Evolutionary conservation across 1,140 invertebrate genomes (phyloP), one percentile per base, ranked within the genome.

Genomic region (Tachypleus tridentatus): DNA sequence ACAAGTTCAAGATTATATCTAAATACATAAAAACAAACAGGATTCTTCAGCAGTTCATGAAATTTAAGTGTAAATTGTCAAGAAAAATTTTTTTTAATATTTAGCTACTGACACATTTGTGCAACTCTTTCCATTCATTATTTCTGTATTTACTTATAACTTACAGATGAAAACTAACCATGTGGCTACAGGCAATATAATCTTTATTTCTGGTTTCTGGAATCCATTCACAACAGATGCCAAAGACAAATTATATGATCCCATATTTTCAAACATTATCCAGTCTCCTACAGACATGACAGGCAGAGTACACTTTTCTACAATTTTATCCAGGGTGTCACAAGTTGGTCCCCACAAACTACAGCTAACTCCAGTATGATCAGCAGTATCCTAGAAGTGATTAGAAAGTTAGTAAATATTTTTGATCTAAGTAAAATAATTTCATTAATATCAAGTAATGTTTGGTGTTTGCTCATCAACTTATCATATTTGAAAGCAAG

Each of bases 291-390:
- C 72, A 5, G 76, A 60, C 60, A 80, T 67, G 66, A 76, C 73
- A 0, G 79, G 79, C 79, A 71, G 29, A 65, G 63, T 48, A 72
- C 64, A 65, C 0, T 59, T 52, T 47, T 65, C 62, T 53, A 69
- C 7, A 60, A 81, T 70, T 61, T 76, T 76, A 70, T 81, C 80
- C 52, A 81, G 70, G 10, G 77, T 77, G 66, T 81, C 80, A 70
- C 80, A 81, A 3, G 80, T 81, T 60, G 80, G 80, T 47, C 80
- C 80, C 80, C 80, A 81, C 10, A 81, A 47, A 51, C 68, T 70
- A 52, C 67, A 66, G 47, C 52, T 64, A 48, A 59, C 4, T 8
- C 64, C 47, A 47, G 54, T 51, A 10, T 57, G 10, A 11, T 57
- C 10, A 11, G 56, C 47, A 10, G 10, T 57, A 57, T 57, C 47